These are phyloP conservation scores for Odontophorus gujanensis DNA, from an alignment of 2,113 vertebrate genomes.

Conservation along the genomic window DNA sequence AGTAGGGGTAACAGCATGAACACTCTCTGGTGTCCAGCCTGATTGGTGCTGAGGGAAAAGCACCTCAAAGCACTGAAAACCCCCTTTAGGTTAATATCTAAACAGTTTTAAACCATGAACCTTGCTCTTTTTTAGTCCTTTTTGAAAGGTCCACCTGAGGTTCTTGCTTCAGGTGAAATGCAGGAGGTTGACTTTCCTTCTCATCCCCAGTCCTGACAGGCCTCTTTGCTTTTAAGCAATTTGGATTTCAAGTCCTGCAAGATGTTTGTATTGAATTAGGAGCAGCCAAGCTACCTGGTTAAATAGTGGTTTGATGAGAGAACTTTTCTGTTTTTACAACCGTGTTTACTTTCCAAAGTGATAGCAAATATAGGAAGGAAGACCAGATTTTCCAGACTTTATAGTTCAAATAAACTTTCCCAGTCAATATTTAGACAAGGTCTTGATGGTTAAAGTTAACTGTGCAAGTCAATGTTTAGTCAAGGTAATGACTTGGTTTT, in stretches of 20 bases:
- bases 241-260: not conserved
- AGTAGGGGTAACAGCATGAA: not conserved
- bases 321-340: not conserved
- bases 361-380: conserved; percentile 44
- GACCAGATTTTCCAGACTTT: conserved; percentile 29
- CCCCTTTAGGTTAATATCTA: not conserved
- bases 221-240: not conserved
- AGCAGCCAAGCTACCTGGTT: conserved; percentile 45
- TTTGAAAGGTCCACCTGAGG: not conserved
- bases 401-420: conserved; percentile 58
- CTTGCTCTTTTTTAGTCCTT: not conserved
- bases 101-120: not conserved
- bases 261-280: not conserved
- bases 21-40: not conserved
- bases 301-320: conserved; percentile 7
- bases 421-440: conserved; percentile 64
- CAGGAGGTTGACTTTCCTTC: not conserved
- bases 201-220: not conserved
- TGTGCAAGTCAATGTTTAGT: conserved; percentile 61
- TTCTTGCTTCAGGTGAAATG: not conserved
- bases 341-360: conserved; percentile 26
- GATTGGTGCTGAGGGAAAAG: not conserved
- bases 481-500: conserved; percentile 67
- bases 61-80: not conserved
- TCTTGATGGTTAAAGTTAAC: conserved; percentile 57